Percentiles rank a stretch among this genome's conserved stretches.
These are phyloP conservation scores for Labroides dimidiatus DNA, from an alignment of 2,797 vertebrate genomes.

Conservation along the genomic window DNA sequence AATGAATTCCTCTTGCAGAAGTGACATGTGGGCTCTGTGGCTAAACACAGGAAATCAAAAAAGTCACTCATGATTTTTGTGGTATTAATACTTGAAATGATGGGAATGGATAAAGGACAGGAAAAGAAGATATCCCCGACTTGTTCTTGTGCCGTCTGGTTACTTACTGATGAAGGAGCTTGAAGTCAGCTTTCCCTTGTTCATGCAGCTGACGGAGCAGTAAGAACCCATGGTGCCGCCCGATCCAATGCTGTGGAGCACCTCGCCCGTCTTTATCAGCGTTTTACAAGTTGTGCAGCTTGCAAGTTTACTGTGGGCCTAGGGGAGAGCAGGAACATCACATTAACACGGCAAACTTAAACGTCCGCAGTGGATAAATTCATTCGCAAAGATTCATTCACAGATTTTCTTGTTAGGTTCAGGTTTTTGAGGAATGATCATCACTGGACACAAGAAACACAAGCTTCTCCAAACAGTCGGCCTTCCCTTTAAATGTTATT, in stretches of 20 bases:
- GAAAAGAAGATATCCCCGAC: no score
- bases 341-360: background rate
- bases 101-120: no score
- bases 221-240: conserved; percentile 93
- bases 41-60: conserved; percentile 72
- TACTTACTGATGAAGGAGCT: conserved; percentile 83
- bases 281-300: conserved; percentile 94
- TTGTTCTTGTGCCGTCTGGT: background rate
- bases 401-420: no score
- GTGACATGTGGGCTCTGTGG: conserved; percentile 93
- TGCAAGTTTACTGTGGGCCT: conserved; percentile 95
- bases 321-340: conserved; percentile 36
- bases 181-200: conserved; percentile 91
- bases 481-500: background rate
- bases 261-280: conserved; percentile 95
- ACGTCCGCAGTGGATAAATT: background rate
- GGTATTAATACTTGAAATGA: no score
- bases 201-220: conserved; percentile 96
- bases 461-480: no score
- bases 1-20: conserved; percentile 98
- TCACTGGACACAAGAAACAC: no score
- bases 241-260: conserved; percentile 93
- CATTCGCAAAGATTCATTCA: no score
- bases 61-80: background rate
- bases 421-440: no score